phyloP scores from a whole-genome alignment of 2,797 vertebrate genomes.

The Taeniopygia guttata region DNA sequence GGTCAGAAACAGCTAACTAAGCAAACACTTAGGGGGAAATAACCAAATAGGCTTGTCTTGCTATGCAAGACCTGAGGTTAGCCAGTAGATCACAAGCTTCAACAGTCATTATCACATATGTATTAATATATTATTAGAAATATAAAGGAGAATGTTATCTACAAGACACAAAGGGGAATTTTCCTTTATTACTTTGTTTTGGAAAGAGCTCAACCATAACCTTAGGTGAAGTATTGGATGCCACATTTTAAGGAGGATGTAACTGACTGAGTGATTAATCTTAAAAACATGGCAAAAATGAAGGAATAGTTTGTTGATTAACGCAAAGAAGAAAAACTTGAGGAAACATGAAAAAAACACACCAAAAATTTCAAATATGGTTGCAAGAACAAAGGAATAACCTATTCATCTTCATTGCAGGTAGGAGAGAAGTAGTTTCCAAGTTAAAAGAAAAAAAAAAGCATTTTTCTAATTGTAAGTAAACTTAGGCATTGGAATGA shows the following conservation, averaged over 20 bases:
- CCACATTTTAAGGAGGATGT: not conserved
- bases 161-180: not conserved
- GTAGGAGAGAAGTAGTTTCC: not conserved
- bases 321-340: not conserved
- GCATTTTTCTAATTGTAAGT: not conserved
- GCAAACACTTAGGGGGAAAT: not conserved
- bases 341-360: not conserved
- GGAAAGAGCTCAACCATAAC: not conserved
- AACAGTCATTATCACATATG: not conserved
- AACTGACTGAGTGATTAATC: rapidly evolving
- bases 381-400: not conserved
- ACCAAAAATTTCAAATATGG: not conserved
- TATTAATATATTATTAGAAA: not conserved
- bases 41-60: not conserved
- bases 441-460: not conserved
- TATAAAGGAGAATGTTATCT: not conserved
- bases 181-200: not conserved
- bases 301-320: not conserved
- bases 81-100: not conserved
- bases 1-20: not conserved
- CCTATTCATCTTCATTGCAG: not conserved
- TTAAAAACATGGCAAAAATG: not conserved
- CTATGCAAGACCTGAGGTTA: not conserved
- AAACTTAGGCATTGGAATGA: not conserved
- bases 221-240: not conserved